Evolutionary conservation across 2,797 vertebrate species (phyloP).

Genomic region (Pampus argenteus): DNA sequence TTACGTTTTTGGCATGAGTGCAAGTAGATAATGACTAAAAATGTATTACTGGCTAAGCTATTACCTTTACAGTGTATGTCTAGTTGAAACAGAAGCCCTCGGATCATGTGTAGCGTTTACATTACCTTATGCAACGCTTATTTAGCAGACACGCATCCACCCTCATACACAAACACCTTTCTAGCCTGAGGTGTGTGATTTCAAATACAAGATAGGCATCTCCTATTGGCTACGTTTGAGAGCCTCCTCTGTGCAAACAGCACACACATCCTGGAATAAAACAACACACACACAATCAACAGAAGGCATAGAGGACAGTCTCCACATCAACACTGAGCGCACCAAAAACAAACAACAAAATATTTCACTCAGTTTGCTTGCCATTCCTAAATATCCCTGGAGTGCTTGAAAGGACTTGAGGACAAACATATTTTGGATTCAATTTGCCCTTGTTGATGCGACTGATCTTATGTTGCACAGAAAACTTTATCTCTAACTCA

Average conservation of each 20-base stretch:
- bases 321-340: conserved; percentile 35
- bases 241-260: conserved; percentile 64
- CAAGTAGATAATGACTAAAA: neutral
- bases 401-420: neutral
- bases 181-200: conserved; percentile 47
- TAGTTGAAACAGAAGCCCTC: neutral
- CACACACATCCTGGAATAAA: conserved; percentile 68
- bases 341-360: neutral
- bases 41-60: neutral
- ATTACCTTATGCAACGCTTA: conserved; percentile 36
- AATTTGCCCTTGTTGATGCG: neutral
- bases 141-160: conserved; percentile 29
- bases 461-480: neutral
- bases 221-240: conserved; percentile 10
- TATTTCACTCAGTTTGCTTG: neutral
- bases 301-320: conserved; percentile 28
- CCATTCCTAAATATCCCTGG: neutral
- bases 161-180: conserved; percentile 50
- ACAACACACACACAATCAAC: conserved; percentile 45
- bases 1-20: neutral
- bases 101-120: conserved; percentile 8
- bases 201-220: conserved; percentile 38
- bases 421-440: neutral
- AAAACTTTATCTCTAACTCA: no score
- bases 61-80: conserved; percentile 1